Evolutionary conservation across 2,113 vertebrate genomes (phyloP), one percentile per base, ranked within the genome.

Genomic region (Otolemur garnettii): DNA sequence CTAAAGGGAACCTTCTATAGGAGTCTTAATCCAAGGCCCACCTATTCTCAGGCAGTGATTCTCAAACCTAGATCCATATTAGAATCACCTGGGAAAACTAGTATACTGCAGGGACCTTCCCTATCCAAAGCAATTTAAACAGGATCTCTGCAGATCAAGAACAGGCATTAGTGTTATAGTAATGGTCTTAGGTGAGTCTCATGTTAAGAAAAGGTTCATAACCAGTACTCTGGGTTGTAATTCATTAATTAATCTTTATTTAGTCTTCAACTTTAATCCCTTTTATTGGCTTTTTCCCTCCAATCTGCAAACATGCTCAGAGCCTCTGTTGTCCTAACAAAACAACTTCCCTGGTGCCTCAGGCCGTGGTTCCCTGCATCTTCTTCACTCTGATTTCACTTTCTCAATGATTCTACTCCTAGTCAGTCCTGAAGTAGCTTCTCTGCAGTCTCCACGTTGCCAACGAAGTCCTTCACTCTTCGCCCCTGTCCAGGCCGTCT

Each of bases 241-340:
- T 60, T 82, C 71, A 17, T 83, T 93, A 55, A 84, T 77, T 94
- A 75, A 66, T 10, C n/a, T 82, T 93, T 82, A n/a, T 60, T 69
- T 84, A 83, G 53, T 68, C 60, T 81, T 93, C 13, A 94, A n/a
- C 22, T 77, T 84, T 83, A 91, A 82, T 90, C 15, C n/a, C n/a
- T 69, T 87, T 86, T 72, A 59, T 30, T 77, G 79, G 7, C 77
- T 93, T 12, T 38, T 93, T 90, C n/a, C 55, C 26, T 7, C 45
- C 55, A 92, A 64, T 8, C 30, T 33, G 22, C 53, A 85, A 89
- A 71, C 33, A 45, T 64, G 50, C 30, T 86, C 60, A 78, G 28
- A 50, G 21, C n/a, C 21, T 66, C 66, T 60, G 9, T 75, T 90
- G 68, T 84, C 53, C 79, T 72, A 79, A 72, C 66, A 75, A 85